phyloP scores from a whole-genome alignment of 2,113 vertebrate genomes.

The Gasterosteus nipponicus region DNA sequence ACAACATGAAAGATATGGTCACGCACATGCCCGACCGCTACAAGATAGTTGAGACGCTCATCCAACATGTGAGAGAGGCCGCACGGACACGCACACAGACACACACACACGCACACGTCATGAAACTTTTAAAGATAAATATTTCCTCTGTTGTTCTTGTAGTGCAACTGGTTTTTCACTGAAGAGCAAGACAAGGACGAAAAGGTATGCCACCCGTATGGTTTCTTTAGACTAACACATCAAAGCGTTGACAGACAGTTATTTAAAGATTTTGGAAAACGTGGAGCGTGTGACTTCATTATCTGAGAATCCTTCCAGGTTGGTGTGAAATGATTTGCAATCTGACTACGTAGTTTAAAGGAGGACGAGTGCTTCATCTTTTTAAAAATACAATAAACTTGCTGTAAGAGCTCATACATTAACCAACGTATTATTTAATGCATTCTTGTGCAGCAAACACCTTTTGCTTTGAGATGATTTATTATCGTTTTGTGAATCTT shows the following conservation, averaged over 20 bases:
- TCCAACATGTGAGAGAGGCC: conserved; percentile 88
- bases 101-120: rapidly evolving
- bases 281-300: not conserved
- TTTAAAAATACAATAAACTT: not conserved
- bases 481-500: not conserved
- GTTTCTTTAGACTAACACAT: not conserved
- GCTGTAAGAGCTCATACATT: not conserved
- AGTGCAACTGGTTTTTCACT: conserved; percentile 93
- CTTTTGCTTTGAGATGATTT: not conserved
- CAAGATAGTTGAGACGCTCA: conserved; percentile 96
- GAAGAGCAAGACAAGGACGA: conserved; percentile 93
- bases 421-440: not conserved
- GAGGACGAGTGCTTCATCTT: not conserved
- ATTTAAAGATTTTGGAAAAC: not conserved
- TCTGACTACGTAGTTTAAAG: not conserved
- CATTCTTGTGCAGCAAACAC: not conserved
- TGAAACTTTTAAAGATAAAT: not conserved
- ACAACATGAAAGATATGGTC: conserved; percentile 99
- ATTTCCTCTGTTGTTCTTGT: conserved; percentile 59
- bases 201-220: conserved; percentile 80
- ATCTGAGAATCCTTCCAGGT: not conserved
- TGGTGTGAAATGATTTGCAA: not conserved
- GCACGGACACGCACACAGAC: rapidly evolving
- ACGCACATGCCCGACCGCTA: conserved; percentile 99
- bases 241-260: not conserved